Evolutionary conservation across 1,140 invertebrate species (phyloP).

Genomic region (Micrasema longulum): DNA sequence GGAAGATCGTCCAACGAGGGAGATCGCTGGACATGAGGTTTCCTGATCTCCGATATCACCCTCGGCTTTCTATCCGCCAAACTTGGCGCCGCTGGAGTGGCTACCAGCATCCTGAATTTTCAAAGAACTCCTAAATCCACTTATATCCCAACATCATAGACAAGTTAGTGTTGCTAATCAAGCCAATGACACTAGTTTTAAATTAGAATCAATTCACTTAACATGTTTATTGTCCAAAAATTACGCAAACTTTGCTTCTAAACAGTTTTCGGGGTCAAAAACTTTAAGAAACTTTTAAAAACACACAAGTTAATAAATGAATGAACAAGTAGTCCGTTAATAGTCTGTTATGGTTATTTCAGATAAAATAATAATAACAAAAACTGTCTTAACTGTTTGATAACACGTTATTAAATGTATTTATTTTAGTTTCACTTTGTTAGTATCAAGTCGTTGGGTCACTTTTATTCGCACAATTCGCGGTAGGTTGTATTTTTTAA

Average conservation of each 20-base stretch:
- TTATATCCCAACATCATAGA: conserved; percentile 2
- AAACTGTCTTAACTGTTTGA: background rate
- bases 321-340: background rate
- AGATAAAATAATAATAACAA: conserved; percentile 28
- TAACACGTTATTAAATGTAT: background rate
- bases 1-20: conserved; percentile 50
- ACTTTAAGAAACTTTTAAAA: conserved; percentile 2
- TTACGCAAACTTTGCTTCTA: background rate
- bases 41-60: conserved; percentile 53
- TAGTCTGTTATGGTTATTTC: conserved; percentile 22
- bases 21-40: conserved; percentile 49
- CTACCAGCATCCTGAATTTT: conserved; percentile 52
- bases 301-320: conserved; percentile 13
- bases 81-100: conserved; percentile 30
- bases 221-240: too few relatives aligned
- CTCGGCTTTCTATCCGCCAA: conserved; percentile 52
- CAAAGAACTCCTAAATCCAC: background rate
- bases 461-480: conserved; percentile 37
- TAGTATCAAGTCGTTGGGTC: conserved; percentile 4
- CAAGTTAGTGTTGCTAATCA: background rate
- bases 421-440: background rate
- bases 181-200: background rate
- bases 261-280: conserved; percentile 14
- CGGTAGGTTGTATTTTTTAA: conserved; percentile 5
- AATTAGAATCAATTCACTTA: background rate